Evolutionary conservation across 2,113 vertebrate genomes (phyloP), one percentile per base, ranked within the genome.

Genomic region (Chascanopsetta lugubris): DNA sequence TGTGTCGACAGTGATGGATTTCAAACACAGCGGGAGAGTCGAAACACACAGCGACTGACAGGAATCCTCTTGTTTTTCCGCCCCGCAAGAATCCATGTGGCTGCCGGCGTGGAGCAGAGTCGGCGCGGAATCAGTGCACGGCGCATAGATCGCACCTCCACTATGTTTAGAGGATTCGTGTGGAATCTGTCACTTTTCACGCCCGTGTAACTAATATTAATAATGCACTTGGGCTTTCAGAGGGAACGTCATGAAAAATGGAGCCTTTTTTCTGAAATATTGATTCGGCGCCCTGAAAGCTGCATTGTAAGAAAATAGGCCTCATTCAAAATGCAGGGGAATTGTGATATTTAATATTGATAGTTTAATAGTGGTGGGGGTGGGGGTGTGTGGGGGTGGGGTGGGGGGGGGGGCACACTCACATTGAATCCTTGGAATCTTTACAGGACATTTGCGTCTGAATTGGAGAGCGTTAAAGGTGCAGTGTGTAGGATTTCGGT

Each of bases 171-270:
- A 43, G 69, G 61, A 49, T 42, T 60, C 65, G 73, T 82, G 71
- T 64, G 53, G 69, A 80, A 75, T 60, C 69, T 71, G 72, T 82
- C 86, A 84, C 87, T 89, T 83, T 74, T 86, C 76, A 79, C 76
- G 61, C 50, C 77, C 66, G 55, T 82, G 63, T 87, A 75, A 85
- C 75, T 48, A 48, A 70, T 74, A 81, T 88, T 65, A 90, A 91
- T 89, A 88, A 90, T 88, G 88, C 82, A 91, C 82, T 50, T 17
- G 63, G 75, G 76, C 86, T 84, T 87, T 88, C 78, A 79, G 79
- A 81, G 18, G 76, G 48, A 70, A 81, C 76, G 74, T 54, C 74
- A 89, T 90, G 60, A 89, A 91, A 92, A 76, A 88, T 83, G 62
- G 21, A 83, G 61, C 72, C 74, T 79, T 58, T 61, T 60, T 36